phyloP scores from a whole-genome alignment of 2,113 vertebrate species.

The Kryptolebias marmoratus region DNA sequence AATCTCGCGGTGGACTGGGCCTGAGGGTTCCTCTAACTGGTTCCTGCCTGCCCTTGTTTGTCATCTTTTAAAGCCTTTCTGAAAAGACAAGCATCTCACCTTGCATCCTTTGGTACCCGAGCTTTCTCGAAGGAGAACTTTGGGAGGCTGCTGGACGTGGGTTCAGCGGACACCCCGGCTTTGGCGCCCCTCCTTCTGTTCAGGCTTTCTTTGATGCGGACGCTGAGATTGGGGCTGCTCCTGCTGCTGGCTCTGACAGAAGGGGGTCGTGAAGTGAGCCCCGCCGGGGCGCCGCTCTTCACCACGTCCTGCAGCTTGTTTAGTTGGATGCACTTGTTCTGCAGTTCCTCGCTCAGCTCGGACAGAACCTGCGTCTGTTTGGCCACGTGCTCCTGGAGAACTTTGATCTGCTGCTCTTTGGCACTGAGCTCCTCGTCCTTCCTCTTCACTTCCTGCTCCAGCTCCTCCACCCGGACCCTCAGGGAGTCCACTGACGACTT shows the following conservation, averaged over 20 bases:
- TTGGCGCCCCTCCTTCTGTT: constrained; percentile 89
- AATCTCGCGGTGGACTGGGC: too few relatives aligned
- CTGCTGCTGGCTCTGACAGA: constrained; percentile 67
- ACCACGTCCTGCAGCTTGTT: constrained; percentile 88
- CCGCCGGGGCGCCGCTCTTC: constrained; percentile 23
- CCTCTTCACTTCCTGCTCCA: constrained; percentile 85
- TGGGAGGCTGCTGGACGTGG: constrained; percentile 82
- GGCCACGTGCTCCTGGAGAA: constrained; percentile 85
- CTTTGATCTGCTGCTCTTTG: constrained; percentile 79
- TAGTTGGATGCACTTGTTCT: constrained; percentile 86
- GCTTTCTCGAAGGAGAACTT: constrained; percentile 91
- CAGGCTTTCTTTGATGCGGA: constrained; percentile 74
- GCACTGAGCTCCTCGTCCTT: constrained; percentile 84
- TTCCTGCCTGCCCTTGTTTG: not conserved
- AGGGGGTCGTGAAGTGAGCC: constrained; percentile 24
- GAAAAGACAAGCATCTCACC: constrained; percentile 72
- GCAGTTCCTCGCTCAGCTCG: constrained; percentile 87
- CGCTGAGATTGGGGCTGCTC: constrained; percentile 71
- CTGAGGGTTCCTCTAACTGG: not conserved
- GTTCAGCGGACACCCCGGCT: constrained; percentile 92
- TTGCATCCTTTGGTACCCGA: constrained; percentile 88
- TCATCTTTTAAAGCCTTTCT: not conserved
- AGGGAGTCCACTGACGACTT: constrained; percentile 71
- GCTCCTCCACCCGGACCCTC: constrained; percentile 80
- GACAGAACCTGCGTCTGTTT: constrained; percentile 81